Conservation (phyloP, 2,797 vertebrate genomes). For the Gadopsis marmoratus region DNA sequence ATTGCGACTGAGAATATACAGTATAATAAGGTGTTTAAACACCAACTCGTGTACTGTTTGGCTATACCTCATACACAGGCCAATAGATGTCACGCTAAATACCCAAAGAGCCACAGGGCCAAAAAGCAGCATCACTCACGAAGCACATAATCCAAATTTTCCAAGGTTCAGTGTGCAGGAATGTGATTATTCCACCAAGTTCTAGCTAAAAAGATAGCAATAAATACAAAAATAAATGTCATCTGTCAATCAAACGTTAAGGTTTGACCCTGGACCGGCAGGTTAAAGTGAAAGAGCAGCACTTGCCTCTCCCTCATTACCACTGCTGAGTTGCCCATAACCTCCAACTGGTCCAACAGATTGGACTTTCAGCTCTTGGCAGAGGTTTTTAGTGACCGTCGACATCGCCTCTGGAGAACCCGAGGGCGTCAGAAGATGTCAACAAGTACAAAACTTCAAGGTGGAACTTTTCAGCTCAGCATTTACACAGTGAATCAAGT, state of each 20-base stretch:
- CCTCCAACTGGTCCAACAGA: background rate
- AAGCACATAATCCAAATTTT: background rate
- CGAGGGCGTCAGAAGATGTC: background rate
- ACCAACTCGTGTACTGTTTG: background rate
- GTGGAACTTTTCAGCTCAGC: background rate
- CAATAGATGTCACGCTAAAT: background rate
- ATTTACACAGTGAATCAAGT: background rate
- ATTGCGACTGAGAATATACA: background rate
- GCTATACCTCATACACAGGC: background rate
- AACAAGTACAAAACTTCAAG: background rate
- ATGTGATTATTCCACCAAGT: background rate
- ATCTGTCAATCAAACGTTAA: background rate
- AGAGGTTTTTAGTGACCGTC: background rate
- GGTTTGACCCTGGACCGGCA: background rate
- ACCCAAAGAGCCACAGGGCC: background rate
- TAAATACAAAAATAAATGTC: background rate
- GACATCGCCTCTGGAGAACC: background rate
- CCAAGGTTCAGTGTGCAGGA: background rate
- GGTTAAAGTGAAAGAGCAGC: background rate
- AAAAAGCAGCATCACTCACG: background rate
- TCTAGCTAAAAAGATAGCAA: background rate
- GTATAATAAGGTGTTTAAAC: constrained; percentile 11
- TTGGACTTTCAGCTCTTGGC: background rate
- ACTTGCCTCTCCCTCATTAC: background rate
- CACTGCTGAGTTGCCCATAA: background rate